Evolutionary conservation across 2,888 invertebrate species (phyloP).

Genomic region (Hydrotaea diabolus): DNA sequence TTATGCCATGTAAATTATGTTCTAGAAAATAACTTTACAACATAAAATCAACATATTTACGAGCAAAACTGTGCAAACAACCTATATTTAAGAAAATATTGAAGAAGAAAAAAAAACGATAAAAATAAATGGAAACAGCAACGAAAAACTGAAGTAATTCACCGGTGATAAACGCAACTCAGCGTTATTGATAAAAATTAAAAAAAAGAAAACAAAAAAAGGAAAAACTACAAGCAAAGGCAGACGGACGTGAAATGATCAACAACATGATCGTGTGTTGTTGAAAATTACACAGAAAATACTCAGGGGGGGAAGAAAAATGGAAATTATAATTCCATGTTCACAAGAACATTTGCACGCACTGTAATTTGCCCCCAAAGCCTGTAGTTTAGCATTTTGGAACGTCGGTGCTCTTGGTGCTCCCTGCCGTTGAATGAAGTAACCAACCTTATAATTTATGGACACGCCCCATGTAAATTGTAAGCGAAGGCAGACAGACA

Average conservation of each 20-base stretch:
- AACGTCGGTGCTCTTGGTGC: conserved; percentile 33
- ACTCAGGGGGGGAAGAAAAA: not conserved
- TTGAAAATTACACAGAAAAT: conserved; percentile 28
- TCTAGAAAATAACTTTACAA: conserved; percentile 41
- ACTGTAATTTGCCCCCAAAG: conserved; percentile 65
- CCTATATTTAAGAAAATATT: conserved; percentile 2
- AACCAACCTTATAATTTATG: conserved; percentile 65
- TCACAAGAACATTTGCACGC: conserved; percentile 68
- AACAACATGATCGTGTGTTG: conserved; percentile 23
- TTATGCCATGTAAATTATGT: conserved; percentile 38
- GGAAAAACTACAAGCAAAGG: too few species aligned
- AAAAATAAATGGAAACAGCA: not conserved
- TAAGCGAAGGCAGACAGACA: conserved; percentile 53
- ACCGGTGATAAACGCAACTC: conserved; percentile 29
- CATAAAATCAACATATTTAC: conserved; percentile 37
- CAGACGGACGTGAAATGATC: conserved; percentile 33
- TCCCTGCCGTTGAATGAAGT: conserved; percentile 47
- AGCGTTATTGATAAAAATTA: conserved; percentile 27
- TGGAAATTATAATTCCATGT: conserved; percentile 59
- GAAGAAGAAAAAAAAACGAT: not conserved
- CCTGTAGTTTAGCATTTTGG: conserved; percentile 38
- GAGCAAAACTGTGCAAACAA: conserved; percentile 12
- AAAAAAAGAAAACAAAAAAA: not conserved
- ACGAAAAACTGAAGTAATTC: conserved; percentile 6
- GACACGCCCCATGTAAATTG: conserved; percentile 65